Conservation (phyloP, 2,113 vertebrate genomes). For the Ancistrus triradiatus region DNA sequence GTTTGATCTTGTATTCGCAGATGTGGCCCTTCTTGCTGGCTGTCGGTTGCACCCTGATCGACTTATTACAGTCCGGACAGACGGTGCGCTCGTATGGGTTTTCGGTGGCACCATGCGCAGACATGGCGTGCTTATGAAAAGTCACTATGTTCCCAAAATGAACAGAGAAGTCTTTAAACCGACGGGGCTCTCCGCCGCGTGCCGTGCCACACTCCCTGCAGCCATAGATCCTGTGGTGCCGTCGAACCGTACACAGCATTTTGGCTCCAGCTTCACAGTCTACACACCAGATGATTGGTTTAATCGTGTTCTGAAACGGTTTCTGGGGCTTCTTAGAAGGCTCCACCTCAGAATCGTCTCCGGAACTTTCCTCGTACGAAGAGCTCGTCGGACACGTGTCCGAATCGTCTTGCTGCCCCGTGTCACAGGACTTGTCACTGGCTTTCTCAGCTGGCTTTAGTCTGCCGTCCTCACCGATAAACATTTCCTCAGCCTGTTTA, state of each 20-base stretch:
- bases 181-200: neutral
- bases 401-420: neutral
- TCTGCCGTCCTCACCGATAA: neutral
- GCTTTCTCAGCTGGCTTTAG: neutral
- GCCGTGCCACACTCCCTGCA: neutral
- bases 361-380: neutral
- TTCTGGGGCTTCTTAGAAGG: neutral
- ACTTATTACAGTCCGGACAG: constrained; percentile 8
- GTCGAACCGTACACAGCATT: neutral
- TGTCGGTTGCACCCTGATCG: neutral
- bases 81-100: neutral
- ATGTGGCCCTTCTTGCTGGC: constrained; percentile 11
- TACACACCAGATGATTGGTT: constrained; percentile 10
- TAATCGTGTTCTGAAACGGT: constrained; percentile 20
- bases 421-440: neutral
- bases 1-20: constrained; percentile 20
- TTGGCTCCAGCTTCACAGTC: constrained; percentile 5
- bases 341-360: neutral
- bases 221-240: constrained; percentile 10
- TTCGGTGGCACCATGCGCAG: constrained; percentile 1
- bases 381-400: neutral
- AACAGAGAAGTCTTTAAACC: constrained; percentile 4
- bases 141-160: neutral
- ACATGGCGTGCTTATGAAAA: constrained; percentile 24
- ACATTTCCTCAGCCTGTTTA: neutral